Base-by-base conservation (phyloP, 2,888 invertebrate genomes). In the Lasioglossum figueresi region DNA sequence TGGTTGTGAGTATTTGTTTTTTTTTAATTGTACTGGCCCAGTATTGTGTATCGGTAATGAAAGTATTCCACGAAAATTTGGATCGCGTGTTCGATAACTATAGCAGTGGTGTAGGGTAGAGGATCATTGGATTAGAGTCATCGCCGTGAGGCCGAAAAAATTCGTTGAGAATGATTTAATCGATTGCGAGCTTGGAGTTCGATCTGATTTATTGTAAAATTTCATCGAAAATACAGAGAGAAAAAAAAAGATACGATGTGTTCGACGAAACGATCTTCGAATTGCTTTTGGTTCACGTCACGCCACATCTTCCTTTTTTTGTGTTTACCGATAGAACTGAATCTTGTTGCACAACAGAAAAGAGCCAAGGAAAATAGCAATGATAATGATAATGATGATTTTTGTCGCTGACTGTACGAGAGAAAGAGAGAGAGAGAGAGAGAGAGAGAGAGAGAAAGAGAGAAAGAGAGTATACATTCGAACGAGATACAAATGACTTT, bases 261-360 rank as follows among this genome's bases (percentile, higher is more conserved):
- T 82, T 66, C 23, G 48, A 45, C 31, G n/a, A 71, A 31, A 70
- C 59, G 12, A 81, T 63, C 37, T 56, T 43, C 40, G 5, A 83
- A 70, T 68, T 59, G 34, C 23, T 72, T 56, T 85, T n/a, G 48
- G 77, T 56, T 79, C 59, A 40, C 63, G 37, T 66, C 66, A 66
- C 68, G 45, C 82, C 81, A 71, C 37, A 84, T 83, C 79, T 84
- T 79, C 84, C 78, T 84, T 37, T 19, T 84, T 74, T 56, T 63
- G 56, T 56, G 56, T 56, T n/a, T 56, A n/a, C 4, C n/a, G 12
- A 56, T 79, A 34, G 75, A 86, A 75, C 79, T 87, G 84, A 74
- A 72, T 74, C 88, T 83, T 90, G 83, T 83, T 90, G 83, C 82
- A 87, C 83, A 90, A 90, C 70, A 52, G 75, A 63, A 78, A 78